Base-by-base conservation (phyloP, 1,140 invertebrate genomes). In the Choristoneura fumiferana region DNA sequence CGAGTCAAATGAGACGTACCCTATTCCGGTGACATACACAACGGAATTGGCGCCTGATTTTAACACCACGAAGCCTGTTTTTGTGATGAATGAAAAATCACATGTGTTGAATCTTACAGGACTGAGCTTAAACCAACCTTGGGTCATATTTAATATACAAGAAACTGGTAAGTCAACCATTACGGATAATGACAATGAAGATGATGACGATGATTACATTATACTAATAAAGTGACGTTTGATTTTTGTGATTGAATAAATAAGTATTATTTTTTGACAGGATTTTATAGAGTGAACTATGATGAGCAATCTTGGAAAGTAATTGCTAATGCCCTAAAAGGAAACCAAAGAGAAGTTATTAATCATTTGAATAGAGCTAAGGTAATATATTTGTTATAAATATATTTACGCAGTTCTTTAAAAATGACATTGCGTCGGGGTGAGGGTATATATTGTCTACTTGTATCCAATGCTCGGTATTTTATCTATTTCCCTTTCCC, bases 221-320 rank as follows among this genome's bases (percentile, higher is more conserved):
- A n/a, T n/a, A n/a, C n/a, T n/a, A n/a, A n/a, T n/a, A n/a, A n/a
- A n/a, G n/a, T n/a, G n/a, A n/a, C n/a, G n/a, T n/a, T n/a, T n/a
- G n/a, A n/a, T n/a, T n/a, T n/a, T n/a, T n/a, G n/a, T n/a, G n/a
- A n/a, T n/a, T n/a, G n/a, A n/a, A n/a, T n/a, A n/a, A n/a, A n/a
- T n/a, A n/a, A n/a, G 22, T 6, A 29, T 3, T 29, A 10, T 53
- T 59, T 35, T 38, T 49, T 76, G 80, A 69, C 71, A 91, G 95
- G 95, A 15, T 95, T 94, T 61, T 97, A 96, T 81, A 91, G 95
- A 43, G 95, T 96, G 0, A 94, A 95, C 74, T 97, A 97, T 73
- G 93, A 95, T 54, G 74, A 81, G 0, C 70, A 70, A 5, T 91
- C 91, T 4, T 96, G 95, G 95, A 67, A 91, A 35, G 82, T 89